phyloP scores from a whole-genome alignment of 2,797 vertebrate species.

The Hydrocynus forskahlii region DNA sequence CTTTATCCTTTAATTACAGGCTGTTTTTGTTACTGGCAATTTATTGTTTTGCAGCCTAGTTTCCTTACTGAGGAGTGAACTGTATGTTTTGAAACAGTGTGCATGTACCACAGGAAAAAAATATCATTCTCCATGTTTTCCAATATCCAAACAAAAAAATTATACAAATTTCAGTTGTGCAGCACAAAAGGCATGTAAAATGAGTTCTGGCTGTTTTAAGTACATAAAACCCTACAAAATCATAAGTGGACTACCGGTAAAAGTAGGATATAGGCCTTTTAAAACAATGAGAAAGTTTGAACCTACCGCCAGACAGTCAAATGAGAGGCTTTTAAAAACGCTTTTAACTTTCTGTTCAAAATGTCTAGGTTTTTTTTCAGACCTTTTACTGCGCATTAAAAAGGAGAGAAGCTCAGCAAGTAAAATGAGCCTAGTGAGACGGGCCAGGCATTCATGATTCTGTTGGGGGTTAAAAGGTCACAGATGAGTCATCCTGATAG shows the following conservation, averaged over 20 bases:
- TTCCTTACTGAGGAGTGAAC: no score
- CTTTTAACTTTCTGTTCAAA: background rate
- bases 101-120: no score
- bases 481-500: background rate
- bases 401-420: background rate
- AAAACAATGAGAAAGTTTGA: background rate
- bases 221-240: background rate
- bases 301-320: no score
- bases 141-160: no score
- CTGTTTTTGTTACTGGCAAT: no score
- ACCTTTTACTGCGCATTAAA: background rate
- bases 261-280: background rate
- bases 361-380: background rate
- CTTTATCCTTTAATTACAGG: no score
- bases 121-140: no score
- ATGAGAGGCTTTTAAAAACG: background rate
- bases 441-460: background rate
- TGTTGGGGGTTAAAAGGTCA: conserved; percentile 1
- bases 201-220: background rate
- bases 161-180: no score
- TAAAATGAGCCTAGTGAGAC: background rate
- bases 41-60: no score
- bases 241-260: background rate
- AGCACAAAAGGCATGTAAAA: background rate
- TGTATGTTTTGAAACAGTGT: no score